Evolutionary conservation across 2,113 vertebrate species (phyloP), one percentile per base, ranked within the genome.

Genomic region (Aspiorhynchus laticeps): DNA sequence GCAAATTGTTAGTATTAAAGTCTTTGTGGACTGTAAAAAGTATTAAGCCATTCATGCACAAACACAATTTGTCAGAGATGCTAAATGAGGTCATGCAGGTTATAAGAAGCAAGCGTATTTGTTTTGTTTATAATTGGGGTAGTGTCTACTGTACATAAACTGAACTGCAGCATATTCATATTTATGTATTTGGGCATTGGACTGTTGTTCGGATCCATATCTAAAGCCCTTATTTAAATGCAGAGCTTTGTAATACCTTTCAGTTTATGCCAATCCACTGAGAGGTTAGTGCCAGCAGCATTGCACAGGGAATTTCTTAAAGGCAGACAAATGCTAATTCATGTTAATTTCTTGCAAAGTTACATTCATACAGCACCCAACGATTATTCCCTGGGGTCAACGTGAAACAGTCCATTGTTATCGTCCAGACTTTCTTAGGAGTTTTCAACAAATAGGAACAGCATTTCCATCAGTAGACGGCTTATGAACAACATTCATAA

Each of bases 221-320:
- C 59, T 78, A 75, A 46, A 78, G 41, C 75, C 31, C 43, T 79
- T 59, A 86, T 79, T 76, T 80, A 67, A 86, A 69, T 78, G 59
- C 59, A 69, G 77, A 46, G 38, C 80, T 81, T 65, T 65, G 78
- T 80, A 61, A 81, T 81, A 81, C 79, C 24, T 26, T 65, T 81
- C 4, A 14, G 12, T 81, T 81, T 61, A 43, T 65, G 56, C n/a
- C 38, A 28, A 65, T 81, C n/a, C 80, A 26, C 59, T 28, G 75
- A 85, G 75, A 85, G 38, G 26, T 77, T 77, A 43, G 19, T 24
- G 43, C 75, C 46, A 78, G 36, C 26, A 3, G 26, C 38, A 65
- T 10, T 77, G 56, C 76, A 41, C 36, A 14, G 84, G 41, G 26
- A 38, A 9, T 65, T 78, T 61, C 75, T 78, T 85, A 63, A 85